Evolutionary conservation across 2,113 vertebrate species (phyloP).

Genomic region (Dipodomys ordii): DNA sequence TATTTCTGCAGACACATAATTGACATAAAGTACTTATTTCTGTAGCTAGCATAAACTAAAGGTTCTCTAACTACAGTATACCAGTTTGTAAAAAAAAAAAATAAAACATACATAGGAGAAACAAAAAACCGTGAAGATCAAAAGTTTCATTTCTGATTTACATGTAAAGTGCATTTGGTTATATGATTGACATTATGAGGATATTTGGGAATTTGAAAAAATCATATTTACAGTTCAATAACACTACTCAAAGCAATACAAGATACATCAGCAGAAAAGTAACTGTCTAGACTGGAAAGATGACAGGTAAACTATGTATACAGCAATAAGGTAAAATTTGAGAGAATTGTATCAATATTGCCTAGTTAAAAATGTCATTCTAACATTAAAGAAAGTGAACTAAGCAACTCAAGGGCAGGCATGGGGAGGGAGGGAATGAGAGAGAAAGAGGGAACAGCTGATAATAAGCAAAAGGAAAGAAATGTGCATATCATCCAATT

Average conservation of each 20-base stretch:
- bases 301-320: neutral
- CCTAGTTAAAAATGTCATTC: too few relatives aligned
- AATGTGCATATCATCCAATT: too few relatives aligned
- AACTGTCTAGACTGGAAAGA: neutral
- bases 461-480: too few relatives aligned
- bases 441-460: too few relatives aligned
- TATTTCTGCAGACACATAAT: neutral
- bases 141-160: neutral
- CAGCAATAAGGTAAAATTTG: neutral
- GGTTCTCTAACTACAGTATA: neutral
- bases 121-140: neutral
- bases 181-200: neutral
- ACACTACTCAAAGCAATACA: neutral
- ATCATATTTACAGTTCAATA: neutral
- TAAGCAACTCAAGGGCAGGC: too few relatives aligned
- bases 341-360: neutral
- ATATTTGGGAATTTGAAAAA: neutral
- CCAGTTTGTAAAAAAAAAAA: neutral
- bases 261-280: neutral
- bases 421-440: too few relatives aligned
- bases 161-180: neutral
- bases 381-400: too few relatives aligned
- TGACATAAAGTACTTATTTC: neutral
- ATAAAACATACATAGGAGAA: neutral
- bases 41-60: neutral